These are phyloP conservation scores for Loriculus beryllinus DNA, from an alignment of 2,797 vertebrate genomes.

Conservation along the genomic window DNA sequence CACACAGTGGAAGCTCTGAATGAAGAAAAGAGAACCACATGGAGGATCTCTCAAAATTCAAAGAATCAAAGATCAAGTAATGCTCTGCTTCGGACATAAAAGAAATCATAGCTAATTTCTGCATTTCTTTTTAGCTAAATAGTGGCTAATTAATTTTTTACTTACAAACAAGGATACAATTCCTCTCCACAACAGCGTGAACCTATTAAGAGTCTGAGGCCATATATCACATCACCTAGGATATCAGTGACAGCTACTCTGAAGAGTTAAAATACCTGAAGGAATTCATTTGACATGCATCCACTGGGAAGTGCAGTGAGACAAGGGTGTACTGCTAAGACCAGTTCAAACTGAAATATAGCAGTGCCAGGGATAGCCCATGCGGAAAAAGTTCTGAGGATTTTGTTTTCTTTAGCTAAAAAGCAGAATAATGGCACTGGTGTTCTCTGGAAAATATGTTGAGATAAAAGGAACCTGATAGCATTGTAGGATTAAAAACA, in stretches of 20 bases:
- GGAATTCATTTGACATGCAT: neutral
- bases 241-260: neutral
- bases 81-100: neutral
- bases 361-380: neutral
- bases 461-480: slow-evolving; percentile 19
- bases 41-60: neutral
- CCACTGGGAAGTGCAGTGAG: neutral
- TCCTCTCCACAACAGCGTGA: neutral
- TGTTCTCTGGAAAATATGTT: neutral
- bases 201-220: neutral
- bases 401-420: neutral
- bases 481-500: neutral
- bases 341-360: neutral
- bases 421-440: neutral
- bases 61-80: neutral
- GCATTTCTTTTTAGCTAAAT: neutral
- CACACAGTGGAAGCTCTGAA: neutral
- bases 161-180: neutral
- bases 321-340: neutral
- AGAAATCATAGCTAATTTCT: neutral
- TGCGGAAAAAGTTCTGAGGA: neutral
- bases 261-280: neutral
- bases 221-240: neutral
- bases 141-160: neutral
- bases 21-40: neutral